These are phyloP conservation scores for Montipora capricornis DNA, from an alignment of 64 coral and sea anemone genomes.

Conservation along the genomic window DNA sequence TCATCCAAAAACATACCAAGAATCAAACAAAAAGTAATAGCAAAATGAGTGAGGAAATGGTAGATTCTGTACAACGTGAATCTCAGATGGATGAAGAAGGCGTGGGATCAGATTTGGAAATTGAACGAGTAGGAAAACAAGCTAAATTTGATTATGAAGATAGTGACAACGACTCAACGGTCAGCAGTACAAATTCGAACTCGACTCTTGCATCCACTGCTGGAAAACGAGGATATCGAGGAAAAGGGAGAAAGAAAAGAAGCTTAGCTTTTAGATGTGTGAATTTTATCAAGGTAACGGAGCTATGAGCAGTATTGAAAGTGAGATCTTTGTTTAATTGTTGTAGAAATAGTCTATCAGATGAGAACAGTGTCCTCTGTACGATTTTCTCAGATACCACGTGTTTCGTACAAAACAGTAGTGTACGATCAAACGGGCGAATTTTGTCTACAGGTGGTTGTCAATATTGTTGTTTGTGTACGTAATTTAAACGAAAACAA, in stretches of 20 bases:
- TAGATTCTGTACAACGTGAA: constrained; percentile 9
- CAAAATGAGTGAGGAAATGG: constrained; percentile 30
- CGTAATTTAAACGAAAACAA: no score
- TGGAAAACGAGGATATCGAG: constrained; percentile 64
- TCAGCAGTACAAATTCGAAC: constrained; percentile 91
- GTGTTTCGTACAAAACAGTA: neutral
- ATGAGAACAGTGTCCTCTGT: no score
- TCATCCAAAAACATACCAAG: no score
- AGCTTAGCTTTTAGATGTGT: constrained; percentile 91
- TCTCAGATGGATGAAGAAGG: constrained; percentile 38
- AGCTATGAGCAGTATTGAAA: neutral
- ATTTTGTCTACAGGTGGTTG: no score
- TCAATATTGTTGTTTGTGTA: no score
- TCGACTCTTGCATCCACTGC: constrained; percentile 68
- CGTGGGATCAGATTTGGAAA: constrained; percentile 71
- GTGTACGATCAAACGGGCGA: no score
- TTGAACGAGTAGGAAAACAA: constrained; percentile 73
- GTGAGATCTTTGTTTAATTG: neutral
- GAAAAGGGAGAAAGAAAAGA: constrained; percentile 69
- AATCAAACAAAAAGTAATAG: no score
- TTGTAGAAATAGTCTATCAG: neutral
- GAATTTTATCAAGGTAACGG: constrained; percentile 92
- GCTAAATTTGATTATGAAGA: constrained; percentile 87
- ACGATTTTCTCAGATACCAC: neutral
- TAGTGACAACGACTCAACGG: constrained; percentile 90